Percentiles rank a stretch among this genome's conserved stretches.
These are phyloP conservation scores for Tribolium madens DNA, from an alignment of 1,140 invertebrate species.

Conservation along the genomic window DNA sequence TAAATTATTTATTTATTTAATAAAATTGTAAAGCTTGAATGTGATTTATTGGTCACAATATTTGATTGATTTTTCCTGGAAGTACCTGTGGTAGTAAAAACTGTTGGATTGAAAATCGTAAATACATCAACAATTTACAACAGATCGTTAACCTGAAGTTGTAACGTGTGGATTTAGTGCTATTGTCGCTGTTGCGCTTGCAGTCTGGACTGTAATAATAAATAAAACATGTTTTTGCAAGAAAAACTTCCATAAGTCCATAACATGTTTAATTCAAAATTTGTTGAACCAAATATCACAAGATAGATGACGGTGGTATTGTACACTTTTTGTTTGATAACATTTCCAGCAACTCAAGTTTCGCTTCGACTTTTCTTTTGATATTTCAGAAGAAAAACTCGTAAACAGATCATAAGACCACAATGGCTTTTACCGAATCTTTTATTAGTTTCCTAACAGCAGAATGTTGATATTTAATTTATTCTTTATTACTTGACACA, in stretches of 20 bases:
- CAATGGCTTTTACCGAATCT: slow-evolving; percentile 2
- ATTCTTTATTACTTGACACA: neutral
- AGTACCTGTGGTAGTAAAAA: neutral
- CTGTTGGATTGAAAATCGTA: neutral
- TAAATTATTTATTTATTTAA: slow-evolving; percentile 43
- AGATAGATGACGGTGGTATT: slow-evolving; percentile 1
- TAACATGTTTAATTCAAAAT: slow-evolving; percentile 30
- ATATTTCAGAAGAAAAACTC: slow-evolving; percentile 5
- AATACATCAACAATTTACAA: neutral
- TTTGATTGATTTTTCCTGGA: neutral
- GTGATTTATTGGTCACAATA: neutral
- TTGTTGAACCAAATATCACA: neutral
- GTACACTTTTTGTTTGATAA: slow-evolving; percentile 18
- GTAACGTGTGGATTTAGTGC: neutral
- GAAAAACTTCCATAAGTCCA: neutral
- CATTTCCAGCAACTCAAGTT: slow-evolving; percentile 10
- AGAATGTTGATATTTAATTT: slow-evolving; percentile 6
- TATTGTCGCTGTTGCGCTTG: neutral
- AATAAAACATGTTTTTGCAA: slow-evolving; percentile 30
- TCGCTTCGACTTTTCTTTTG: slow-evolving; percentile 10
- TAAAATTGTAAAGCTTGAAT: neutral
- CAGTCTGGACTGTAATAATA: neutral
- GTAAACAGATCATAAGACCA: slow-evolving; percentile 12
- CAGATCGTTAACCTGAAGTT: neutral
- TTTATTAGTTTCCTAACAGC: slow-evolving; percentile 22